Percentiles rank a stretch among this genome's conserved stretches.
These are phyloP conservation scores for Eurystomus gularis DNA, from an alignment of 2,113 vertebrate genomes.

Conservation along the genomic window DNA sequence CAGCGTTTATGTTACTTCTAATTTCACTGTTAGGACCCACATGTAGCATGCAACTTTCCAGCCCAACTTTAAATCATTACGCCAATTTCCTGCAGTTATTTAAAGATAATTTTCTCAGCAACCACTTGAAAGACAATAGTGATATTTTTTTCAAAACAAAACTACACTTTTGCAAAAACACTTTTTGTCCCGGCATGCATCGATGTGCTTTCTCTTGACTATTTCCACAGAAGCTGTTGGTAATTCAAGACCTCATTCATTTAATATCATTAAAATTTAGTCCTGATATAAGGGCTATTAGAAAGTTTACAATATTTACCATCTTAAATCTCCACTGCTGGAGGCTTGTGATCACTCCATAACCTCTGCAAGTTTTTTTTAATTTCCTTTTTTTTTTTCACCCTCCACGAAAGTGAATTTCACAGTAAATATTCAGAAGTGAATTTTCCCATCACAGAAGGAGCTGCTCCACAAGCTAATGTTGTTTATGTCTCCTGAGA, in stretches of 20 bases:
- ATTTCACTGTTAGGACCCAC: background rate
- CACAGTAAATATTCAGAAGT: background rate
- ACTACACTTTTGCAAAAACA: background rate
- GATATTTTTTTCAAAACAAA: background rate
- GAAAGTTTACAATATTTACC: background rate
- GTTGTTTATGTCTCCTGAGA: background rate
- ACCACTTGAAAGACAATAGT: background rate
- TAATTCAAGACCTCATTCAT: background rate
- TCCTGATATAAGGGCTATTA: background rate
- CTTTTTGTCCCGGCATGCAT: rapidly evolving
- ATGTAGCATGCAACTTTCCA: background rate
- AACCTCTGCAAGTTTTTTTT: background rate
- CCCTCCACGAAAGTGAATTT: background rate
- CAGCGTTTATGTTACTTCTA: background rate
- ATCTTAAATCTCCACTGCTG: background rate
- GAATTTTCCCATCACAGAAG: background rate
- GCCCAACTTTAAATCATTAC: background rate
- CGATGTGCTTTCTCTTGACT: background rate
- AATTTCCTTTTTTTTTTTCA: background rate
- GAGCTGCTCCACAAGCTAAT: background rate
- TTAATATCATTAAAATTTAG: background rate
- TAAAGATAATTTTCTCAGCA: background rate
- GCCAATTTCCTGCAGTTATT: background rate
- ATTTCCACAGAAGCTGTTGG: background rate
- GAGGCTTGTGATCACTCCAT: background rate